phyloP scores from a whole-genome alignment of 2,113 vertebrate species.

The Rhizomys pruinosus region DNA sequence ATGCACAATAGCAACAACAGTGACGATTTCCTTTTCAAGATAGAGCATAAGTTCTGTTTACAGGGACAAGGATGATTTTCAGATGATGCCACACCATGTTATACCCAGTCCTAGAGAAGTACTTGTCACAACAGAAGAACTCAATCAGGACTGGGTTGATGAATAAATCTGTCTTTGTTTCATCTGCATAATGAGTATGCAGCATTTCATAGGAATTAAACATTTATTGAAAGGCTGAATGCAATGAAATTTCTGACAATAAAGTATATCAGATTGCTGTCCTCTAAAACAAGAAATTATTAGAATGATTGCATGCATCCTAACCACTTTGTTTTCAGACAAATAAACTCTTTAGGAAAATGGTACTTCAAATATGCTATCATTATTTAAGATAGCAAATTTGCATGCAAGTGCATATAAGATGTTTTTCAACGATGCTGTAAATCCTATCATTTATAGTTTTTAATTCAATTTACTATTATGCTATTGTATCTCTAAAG shows the following conservation, averaged over 20 bases:
- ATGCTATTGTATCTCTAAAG: neutral
- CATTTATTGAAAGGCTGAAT: neutral
- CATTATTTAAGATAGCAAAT: neutral
- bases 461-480: constrained; percentile 11
- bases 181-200: neutral
- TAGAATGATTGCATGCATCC: neutral
- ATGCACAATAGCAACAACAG: neutral
- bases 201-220: neutral
- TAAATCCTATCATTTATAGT: neutral
- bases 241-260: neutral
- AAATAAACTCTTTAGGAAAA: neutral
- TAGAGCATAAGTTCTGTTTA: neutral
- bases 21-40: neutral
- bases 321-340: neutral
- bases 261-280: neutral
- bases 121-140: neutral
- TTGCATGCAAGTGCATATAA: neutral
- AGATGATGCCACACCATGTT: neutral
- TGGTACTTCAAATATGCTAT: neutral
- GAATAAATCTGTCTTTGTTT: neutral
- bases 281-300: neutral
- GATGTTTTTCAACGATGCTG: neutral
- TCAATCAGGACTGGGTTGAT: neutral
- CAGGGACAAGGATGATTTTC: neutral
- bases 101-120: neutral